A percentile compares a stretch with the other conserved stretches of the same genome.
phyloP scores from a whole-genome alignment of 2,888 invertebrate species.

The Pinctada fucata region DNA sequence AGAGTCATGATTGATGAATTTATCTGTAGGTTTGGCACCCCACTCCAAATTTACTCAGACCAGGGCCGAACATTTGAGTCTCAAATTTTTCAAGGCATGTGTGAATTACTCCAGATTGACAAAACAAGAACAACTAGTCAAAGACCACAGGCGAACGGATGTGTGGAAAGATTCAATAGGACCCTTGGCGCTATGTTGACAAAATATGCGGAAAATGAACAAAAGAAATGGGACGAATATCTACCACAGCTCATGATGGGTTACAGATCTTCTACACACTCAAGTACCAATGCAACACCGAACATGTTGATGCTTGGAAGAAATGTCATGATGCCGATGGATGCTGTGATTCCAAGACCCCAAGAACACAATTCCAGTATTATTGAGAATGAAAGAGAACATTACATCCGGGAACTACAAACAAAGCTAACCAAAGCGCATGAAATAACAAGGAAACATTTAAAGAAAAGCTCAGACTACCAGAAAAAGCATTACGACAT shows the following conservation, averaged over 20 bases:
- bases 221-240: conserved; percentile 59
- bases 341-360: conserved; percentile 25
- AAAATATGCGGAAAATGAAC: conserved; percentile 51
- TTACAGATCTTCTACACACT: conserved; percentile 1
- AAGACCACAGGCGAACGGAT: conserved; percentile 51
- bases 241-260: conserved; percentile 34
- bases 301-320: conserved; percentile 18
- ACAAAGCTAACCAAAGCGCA: not conserved
- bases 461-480: not conserved
- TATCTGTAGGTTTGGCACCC: conserved; percentile 46
- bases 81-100: conserved; percentile 32
- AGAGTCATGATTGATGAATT: no score
- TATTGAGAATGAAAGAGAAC: not conserved
- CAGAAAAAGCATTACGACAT: conserved; percentile 8
- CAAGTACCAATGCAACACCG: not conserved
- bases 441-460: conserved; percentile 1
- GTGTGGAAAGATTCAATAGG: conserved; percentile 57
- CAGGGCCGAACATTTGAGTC: conserved; percentile 39
- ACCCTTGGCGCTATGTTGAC: conserved; percentile 51
- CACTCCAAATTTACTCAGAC: conserved; percentile 39
- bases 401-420: conserved; percentile 5
- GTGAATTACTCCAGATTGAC: conserved; percentile 38
- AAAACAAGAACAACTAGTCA: conserved; percentile 35
- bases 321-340: conserved; percentile 44
- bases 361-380: not conserved